These are phyloP conservation scores for Encarsia formosa DNA, from an alignment of 2,888 invertebrate species.

Conservation along the genomic window DNA sequence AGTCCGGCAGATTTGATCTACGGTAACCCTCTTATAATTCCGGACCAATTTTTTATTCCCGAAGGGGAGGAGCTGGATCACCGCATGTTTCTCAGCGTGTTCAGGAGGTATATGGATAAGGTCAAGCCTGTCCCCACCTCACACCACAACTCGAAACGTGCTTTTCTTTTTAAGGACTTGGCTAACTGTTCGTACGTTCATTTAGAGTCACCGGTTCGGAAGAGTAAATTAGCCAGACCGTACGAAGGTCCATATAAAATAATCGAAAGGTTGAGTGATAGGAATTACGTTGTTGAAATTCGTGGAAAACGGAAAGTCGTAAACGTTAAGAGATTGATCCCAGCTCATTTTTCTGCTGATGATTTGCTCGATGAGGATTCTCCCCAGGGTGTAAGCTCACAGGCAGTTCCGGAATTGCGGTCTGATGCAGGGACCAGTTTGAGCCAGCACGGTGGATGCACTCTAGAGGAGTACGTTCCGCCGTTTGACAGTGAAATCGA, in stretches of 20 bases:
- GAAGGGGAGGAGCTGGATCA: too few relatives aligned
- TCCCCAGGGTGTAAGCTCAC: too few relatives aligned
- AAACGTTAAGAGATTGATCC: not conserved
- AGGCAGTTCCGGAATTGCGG: too few relatives aligned
- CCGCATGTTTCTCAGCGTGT: too few relatives aligned
- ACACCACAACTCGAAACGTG: not conserved
- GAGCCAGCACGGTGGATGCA: too few relatives aligned
- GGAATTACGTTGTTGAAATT: not conserved
- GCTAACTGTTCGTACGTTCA: not conserved
- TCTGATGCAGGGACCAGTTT: too few relatives aligned
- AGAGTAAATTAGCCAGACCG: not conserved
- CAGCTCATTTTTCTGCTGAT: not conserved
- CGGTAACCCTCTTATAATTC: too few relatives aligned
- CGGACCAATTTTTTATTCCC: too few relatives aligned
- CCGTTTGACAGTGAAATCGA: too few relatives aligned
- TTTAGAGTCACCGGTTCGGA: not conserved
- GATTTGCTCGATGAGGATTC: too few relatives aligned
- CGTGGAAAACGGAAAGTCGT: not conserved
- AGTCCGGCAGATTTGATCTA: not conserved
- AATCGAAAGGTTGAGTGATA: not conserved
- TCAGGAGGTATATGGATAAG: too few relatives aligned
- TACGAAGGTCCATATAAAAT: not conserved
- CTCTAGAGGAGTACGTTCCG: too few relatives aligned
- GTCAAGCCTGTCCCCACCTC: not conserved
- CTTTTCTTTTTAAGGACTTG: not conserved